These are phyloP conservation scores for Thymelicus acteon DNA, from an alignment of 2,888 invertebrate species.

Conservation along the genomic window DNA sequence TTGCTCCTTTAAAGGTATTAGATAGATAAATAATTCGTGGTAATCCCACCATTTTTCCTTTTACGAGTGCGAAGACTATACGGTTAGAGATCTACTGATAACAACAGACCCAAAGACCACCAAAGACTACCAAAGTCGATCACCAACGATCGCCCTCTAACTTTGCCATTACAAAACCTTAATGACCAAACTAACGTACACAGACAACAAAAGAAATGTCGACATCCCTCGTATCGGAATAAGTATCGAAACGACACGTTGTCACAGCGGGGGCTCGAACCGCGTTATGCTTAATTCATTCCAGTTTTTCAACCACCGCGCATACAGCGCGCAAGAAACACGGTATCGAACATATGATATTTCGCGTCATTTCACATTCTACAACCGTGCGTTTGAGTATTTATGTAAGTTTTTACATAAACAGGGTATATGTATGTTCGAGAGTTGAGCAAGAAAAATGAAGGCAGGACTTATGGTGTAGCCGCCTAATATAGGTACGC, in stretches of 20 bases:
- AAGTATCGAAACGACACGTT: slow-evolving; percentile 41
- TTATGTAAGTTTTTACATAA: slow-evolving; percentile 1
- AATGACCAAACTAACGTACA: neutral
- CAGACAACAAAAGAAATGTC: slow-evolving; percentile 1
- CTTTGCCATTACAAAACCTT: slow-evolving; percentile 2
- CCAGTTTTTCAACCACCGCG: slow-evolving; percentile 57
- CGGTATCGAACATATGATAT: slow-evolving; percentile 9
- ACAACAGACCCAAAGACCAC: too few relatives aligned
- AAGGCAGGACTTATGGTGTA: neutral
- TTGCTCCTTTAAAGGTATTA: too few relatives aligned
- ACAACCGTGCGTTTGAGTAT: neutral
- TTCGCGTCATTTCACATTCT: slow-evolving; percentile 26
- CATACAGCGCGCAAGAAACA: slow-evolving; percentile 42
- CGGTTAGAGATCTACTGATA: too few relatives aligned
- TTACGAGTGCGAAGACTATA: too few relatives aligned
- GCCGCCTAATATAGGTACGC: neutral
- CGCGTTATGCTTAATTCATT: slow-evolving; percentile 62
- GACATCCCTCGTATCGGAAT: slow-evolving; percentile 20
- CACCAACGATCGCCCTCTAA: too few relatives aligned
- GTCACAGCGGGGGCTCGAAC: slow-evolving; percentile 56
- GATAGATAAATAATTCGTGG: too few relatives aligned
- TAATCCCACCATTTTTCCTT: too few relatives aligned
- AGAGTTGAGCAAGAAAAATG: slow-evolving; percentile 10
- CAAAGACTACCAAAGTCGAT: too few relatives aligned
- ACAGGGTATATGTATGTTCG: slow-evolving; percentile 2